Evolutionary conservation across 2,888 invertebrate genomes (phyloP).

Genomic region (Plemyria rubiginata): DNA sequence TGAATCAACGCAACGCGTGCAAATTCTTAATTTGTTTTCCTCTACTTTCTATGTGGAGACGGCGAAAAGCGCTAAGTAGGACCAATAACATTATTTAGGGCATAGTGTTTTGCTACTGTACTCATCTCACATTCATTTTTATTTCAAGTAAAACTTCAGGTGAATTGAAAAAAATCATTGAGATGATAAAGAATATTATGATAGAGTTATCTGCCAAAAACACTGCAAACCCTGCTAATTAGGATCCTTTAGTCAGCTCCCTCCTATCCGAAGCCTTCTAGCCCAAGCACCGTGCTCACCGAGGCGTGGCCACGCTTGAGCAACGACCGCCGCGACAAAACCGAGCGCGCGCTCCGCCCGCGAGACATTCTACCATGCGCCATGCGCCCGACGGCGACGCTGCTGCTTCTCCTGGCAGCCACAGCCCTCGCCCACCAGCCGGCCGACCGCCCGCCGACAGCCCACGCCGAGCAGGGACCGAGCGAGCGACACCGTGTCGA

Average conservation of each 20-base stretch:
- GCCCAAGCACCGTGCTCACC: conserved; percentile 27
- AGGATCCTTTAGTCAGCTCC: conserved; percentile 13
- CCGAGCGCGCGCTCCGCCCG: conserved; percentile 54
- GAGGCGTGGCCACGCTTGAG: conserved; percentile 62
- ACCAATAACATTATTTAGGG: neutral
- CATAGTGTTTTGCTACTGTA: no score
- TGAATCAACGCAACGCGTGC: neutral
- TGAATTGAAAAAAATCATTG: no score
- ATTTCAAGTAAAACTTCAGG: no score
- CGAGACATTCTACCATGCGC: conserved; percentile 71
- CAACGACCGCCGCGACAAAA: conserved; percentile 73
- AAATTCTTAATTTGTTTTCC: neutral
- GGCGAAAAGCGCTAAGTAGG: no score
- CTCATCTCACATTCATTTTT: no score
- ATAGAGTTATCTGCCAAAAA: no score
- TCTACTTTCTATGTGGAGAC: no score
- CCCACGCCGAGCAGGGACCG: conserved; percentile 25
- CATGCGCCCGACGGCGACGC: conserved; percentile 68
- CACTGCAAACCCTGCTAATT: neutral
- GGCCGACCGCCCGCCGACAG: conserved; percentile 17
- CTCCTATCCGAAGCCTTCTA: conserved; percentile 4
- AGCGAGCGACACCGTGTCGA: conserved; percentile 34
- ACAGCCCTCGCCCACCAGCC: conserved; percentile 40
- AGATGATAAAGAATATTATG: no score
- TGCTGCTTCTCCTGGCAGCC: conserved; percentile 53